Evolutionary conservation across 2,113 vertebrate genomes (phyloP).

Genomic region (Odocoileus hemionus): DNA sequence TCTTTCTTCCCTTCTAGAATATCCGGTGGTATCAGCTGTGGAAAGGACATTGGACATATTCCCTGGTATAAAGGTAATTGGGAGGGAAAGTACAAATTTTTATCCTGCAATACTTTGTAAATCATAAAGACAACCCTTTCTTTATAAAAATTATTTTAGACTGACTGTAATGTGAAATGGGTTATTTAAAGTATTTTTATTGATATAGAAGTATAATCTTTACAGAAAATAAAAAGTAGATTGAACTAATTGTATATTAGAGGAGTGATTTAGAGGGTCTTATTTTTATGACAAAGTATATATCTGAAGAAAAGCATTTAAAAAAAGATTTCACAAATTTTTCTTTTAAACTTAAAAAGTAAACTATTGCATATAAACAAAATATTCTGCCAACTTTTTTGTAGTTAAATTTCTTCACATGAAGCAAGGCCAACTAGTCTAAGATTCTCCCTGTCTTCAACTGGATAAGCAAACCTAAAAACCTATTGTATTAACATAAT

Average conservation of each 20-base stretch:
- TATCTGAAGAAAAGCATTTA: neutral
- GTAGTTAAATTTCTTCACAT: neutral
- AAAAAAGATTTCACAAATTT: neutral
- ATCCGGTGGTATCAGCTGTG: neutral
- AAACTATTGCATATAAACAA: neutral
- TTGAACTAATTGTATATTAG: neutral
- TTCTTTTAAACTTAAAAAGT: neutral
- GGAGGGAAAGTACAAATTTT: neutral
- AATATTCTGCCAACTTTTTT: neutral
- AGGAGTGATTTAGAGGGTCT: neutral
- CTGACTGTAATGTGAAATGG: neutral
- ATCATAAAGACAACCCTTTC: neutral
- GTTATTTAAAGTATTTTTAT: neutral
- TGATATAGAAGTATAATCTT: neutral
- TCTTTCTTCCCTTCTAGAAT: neutral
- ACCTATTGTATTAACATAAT: neutral
- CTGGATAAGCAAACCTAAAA: neutral
- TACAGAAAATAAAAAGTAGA: neutral
- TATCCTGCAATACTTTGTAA: slow-evolving; percentile 8
- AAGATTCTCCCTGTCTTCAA: neutral
- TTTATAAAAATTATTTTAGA: slow-evolving; percentile 17
- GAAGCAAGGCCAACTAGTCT: neutral
- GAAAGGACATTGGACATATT: neutral
- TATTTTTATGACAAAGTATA: slow-evolving; percentile 4
- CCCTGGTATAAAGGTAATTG: neutral